Base-by-base conservation (phyloP, 2,797 vertebrate genomes). In the Arctocebus calabarensis region DNA sequence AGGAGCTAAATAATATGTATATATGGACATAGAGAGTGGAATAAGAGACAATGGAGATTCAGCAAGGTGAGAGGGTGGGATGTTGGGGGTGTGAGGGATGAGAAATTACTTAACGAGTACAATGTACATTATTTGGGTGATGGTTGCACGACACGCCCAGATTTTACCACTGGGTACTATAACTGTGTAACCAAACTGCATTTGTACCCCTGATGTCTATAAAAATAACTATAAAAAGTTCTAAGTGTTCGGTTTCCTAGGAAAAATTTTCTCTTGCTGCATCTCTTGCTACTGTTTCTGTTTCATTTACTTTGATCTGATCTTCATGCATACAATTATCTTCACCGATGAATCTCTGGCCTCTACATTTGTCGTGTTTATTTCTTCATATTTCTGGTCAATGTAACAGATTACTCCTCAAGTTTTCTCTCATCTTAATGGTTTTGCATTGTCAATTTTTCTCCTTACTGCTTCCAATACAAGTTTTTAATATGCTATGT, bases 351-450 rank as follows among this genome's bases (percentile, higher is more conserved):
- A 14, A 70, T 34, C 73, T 91, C 32, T 92, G 64, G 48, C n/a
- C 13, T 89, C 45, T 9, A 37, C 40, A 78, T 87, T 84, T 92
- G 88, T 25, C 88, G 64, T 83, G 85, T 77, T n/a, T 88, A 23
- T 66, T 13, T 86, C 66, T 75, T 88, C 66, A 45, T 73, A 68
- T 74, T 90, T 74, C 29, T 16, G 78, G 17, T 88, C 5, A 85
- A 27, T 3, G 10, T 78, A 61, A 61, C 29, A 73, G 27, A 92
- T 43, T 84, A 61, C 3, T 37, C 22, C 43, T 89, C 4, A 5
- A 64, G 10, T 57, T 91, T 88, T 87, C 29, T 5, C 55, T 70
- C 9, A 75, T 32, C 9, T 81, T 55, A 77, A 48, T 88, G 37
- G 57, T 59, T 88, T 87, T 77, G 22, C 16, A 70, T 5, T 61